Evolutionary conservation across 2,888 invertebrate species (phyloP), one percentile per base, ranked within the genome.

Genomic region (Diplazon laetatorius): DNA sequence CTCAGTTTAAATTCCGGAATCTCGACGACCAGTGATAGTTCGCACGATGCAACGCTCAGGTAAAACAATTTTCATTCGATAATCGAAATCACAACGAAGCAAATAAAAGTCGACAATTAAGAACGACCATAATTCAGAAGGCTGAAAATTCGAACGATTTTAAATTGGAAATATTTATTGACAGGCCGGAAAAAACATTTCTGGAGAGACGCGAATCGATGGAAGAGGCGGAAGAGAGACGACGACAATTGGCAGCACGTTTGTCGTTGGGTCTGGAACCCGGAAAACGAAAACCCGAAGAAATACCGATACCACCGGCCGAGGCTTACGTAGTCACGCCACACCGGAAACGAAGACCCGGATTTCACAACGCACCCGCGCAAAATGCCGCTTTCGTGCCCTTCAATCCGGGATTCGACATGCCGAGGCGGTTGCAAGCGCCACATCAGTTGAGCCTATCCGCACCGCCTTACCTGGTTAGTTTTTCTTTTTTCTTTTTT

Each of bases 311-410:
- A 85, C 91, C 95, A 73, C 95, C 96, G 0, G 93, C 93, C 62
- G 96, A 96, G 90, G 95, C 95, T 86, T 97, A 96, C 87, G 96
- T 97, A 48, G 97, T 97, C 20, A 97, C 96, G 37, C 97, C 97
- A 10, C 96, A 97, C 92, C 92, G 97, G 85, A 97, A 97, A 92
- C 93, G 97, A 89, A 93, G 96, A 89, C 96, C 96, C 0, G 97
- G 97, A 63, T 97, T 97, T 87, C 96, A 96, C 89, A 96, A 96
- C 88, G 95, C 96, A 39, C 96, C 97, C 18, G 95, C 96, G 80
- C 96, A 97, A 89, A 96, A 97, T 91, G 96, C 96, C 79, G 96
- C 97, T 44, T 97, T 97, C 88, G 96, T 96, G 82, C 96, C 96
- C 76, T 96, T 96, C 89, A 87, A 91, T 90, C 86, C 91, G 79